Base-by-base conservation (phyloP, 1,140 invertebrate genomes). In the Drosophila kepulauana region DNA sequence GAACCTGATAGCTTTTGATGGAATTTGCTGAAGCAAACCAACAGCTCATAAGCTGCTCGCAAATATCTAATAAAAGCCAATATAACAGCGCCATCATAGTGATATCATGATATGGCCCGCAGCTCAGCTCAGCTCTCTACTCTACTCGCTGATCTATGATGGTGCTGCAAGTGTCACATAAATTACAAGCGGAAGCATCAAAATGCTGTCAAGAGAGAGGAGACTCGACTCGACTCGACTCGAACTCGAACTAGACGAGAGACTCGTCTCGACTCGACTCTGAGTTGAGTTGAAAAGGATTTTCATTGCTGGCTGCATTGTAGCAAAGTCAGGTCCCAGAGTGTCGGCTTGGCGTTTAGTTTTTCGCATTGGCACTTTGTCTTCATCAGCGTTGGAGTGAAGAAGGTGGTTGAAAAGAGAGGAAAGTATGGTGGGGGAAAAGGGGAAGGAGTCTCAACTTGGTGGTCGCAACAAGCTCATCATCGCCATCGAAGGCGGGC, bases 161-260 rank as follows among this genome's bases (percentile, higher is more conserved):
- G 80, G 67, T 75, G 78, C 69, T 88, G 85, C 81, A 88, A 88
- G 84, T 89, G 84, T 89, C 84, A 89, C 85, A 88, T 88, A 88
- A 88, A 88, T 89, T 88, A 89, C 84, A 84, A 89, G 71, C 85
- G 85, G 85, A 84, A 88, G 80, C 84, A 88, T 88, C 84, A 89
- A 88, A 88, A 88, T 75, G 84, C 70, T 88, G 76, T 88, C 79
- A 87, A 87, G 78, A 68, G 28, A 51, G 46, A 43, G 59, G 38
- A 51, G 46, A 54, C 25, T 35, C 16, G 57, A 61, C 52, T 54
- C 8, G 33, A 72, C 49, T 67, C 49, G 48, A 84, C 58, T 69
- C 56, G 66, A 79, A 8, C 33, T 33, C 33, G 33, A 33, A 5
- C 5, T 8, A 33, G 20, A 33, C 33, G 33, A 1, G 58, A 52